These are phyloP conservation scores for Drosophila neocordata DNA, from an alignment of 1,140 invertebrate genomes.

Conservation along the genomic window DNA sequence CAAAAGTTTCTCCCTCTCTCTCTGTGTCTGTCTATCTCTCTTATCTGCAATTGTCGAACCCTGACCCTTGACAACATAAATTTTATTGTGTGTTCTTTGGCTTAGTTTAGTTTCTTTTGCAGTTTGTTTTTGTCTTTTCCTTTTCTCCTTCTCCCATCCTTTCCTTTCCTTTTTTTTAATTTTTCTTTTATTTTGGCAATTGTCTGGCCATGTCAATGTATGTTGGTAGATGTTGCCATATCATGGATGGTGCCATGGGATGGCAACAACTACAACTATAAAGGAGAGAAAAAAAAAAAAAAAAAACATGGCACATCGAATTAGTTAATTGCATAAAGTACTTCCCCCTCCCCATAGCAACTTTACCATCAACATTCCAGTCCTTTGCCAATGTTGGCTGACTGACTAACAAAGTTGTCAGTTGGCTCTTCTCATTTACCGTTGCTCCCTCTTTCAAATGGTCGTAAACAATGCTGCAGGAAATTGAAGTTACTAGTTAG, in stretches of 20 bases:
- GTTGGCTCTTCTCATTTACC: background rate
- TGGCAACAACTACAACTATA: too few species aligned
- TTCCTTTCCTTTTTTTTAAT: background rate
- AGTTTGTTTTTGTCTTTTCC: slow-evolving; percentile 3
- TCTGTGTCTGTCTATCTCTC: slow-evolving; percentile 27
- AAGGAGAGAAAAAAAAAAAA: background rate
- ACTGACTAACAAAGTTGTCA: slow-evolving; percentile 59
- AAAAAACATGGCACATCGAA: slow-evolving; percentile 60
- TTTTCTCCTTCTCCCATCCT: background rate
- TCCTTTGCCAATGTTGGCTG: slow-evolving; percentile 35
- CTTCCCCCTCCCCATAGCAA: slow-evolving; percentile 10
- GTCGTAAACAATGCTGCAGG: slow-evolving; percentile 55
- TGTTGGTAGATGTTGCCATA: background rate
- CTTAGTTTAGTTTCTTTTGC: slow-evolving; percentile 24
- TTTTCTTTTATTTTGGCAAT: slow-evolving; percentile 29
- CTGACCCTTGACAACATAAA: slow-evolving; percentile 70
- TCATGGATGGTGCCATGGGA: background rate
- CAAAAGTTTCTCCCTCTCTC: background rate
- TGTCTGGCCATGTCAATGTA: slow-evolving; percentile 14
- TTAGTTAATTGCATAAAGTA: slow-evolving; percentile 75
- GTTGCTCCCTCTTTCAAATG: slow-evolving; percentile 3
- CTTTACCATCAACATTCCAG: background rate
- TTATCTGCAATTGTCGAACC: slow-evolving; percentile 29
- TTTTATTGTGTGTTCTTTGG: slow-evolving; percentile 51
- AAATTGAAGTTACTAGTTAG: slow-evolving; percentile 11